Evolutionary conservation across 2,888 invertebrate species (phyloP).

Genomic region (Stenotaenia linearis): DNA sequence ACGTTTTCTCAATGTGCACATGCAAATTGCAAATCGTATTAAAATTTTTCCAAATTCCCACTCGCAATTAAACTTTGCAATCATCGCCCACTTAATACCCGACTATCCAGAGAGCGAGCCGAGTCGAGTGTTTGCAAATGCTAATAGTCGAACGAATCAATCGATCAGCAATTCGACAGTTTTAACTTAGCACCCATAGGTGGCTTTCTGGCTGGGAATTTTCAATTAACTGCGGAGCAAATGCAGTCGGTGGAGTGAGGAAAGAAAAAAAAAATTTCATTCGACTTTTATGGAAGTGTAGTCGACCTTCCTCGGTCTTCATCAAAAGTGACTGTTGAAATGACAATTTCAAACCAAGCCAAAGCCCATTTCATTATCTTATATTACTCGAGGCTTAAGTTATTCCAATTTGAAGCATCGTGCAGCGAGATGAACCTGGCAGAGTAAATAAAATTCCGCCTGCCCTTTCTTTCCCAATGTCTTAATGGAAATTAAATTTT

Average conservation of each 20-base stretch:
- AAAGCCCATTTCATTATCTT: conserved; percentile 11
- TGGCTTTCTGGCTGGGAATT: neutral
- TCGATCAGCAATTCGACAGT: neutral
- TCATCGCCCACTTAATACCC: neutral
- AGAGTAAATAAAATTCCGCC: conserved; percentile 1
- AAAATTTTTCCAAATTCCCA: neutral
- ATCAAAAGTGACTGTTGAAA: conserved; percentile 19
- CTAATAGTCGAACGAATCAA: neutral
- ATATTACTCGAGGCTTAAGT: conserved; percentile 14
- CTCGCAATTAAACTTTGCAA: neutral
- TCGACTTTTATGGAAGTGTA: conserved; percentile 8
- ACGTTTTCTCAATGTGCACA: neutral
- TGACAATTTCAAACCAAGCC: conserved; percentile 19
- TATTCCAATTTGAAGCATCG: conserved; percentile 11
- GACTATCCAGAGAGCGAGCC: neutral
- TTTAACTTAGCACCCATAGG: neutral
- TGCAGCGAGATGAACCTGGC: neutral
- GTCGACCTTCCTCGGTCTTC: conserved; percentile 14
- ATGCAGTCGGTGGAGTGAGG: neutral
- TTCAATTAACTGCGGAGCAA: neutral
- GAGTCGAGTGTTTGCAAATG: neutral
- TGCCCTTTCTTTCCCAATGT: neutral
- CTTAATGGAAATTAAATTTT: too few relatives aligned
- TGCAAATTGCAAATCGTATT: neutral
- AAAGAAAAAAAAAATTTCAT: neutral